Evolutionary conservation across 2,888 invertebrate genomes (phyloP), one percentile per base, ranked within the genome.

Genomic region (Standfussiana lucernea): DNA sequence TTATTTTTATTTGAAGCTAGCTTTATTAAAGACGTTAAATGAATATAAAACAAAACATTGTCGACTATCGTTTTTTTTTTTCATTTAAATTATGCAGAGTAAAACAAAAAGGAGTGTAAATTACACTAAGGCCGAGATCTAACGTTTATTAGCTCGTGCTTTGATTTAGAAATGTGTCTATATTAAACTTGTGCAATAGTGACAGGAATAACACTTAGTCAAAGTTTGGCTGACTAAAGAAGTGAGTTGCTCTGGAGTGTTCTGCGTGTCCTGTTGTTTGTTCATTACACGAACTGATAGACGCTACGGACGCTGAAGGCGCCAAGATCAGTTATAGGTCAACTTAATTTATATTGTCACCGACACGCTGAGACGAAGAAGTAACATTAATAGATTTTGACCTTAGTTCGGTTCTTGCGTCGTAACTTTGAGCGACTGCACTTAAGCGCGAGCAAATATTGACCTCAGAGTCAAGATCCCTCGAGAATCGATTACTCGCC

Each of bases 401-500:
- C n/a, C 40, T 40, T 8, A 37, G 11, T 50, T n/a, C 3, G 7
- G 10, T 71, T 65, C 15, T 50, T 32, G 32, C 11, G 10, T 59
- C 35, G 61, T 71, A 42, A 68, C 80, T 42, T 66, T 71, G 40
- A 66, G 42, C 47, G 62, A 56, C 18, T 73, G 81, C 81, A 73
- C 72, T 72, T 35, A 45, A 72, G n/a, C 61, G 15, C 32, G 5
- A 24, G 35, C n/a, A n/a, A 65, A 32, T 42, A 64, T 37, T 73
- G 73, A 72, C 67, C 73, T 80, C 64, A 4, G 37, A 32, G 64
- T 59, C 81, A 59, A 80, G 80, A 80, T 32, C 59, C 47, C 28
- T 4, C 66, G 53, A 61, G 45, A 53, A 79, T 84, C 84, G 84
- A 84, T 79, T 84, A 66, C 66, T 45, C 50, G 50, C 50, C 72